Percentiles rank a stretch among this genome's conserved stretches.
These are phyloP conservation scores for Muscidifurax raptorellus DNA, from an alignment of 1,140 invertebrate genomes.

Conservation along the genomic window DNA sequence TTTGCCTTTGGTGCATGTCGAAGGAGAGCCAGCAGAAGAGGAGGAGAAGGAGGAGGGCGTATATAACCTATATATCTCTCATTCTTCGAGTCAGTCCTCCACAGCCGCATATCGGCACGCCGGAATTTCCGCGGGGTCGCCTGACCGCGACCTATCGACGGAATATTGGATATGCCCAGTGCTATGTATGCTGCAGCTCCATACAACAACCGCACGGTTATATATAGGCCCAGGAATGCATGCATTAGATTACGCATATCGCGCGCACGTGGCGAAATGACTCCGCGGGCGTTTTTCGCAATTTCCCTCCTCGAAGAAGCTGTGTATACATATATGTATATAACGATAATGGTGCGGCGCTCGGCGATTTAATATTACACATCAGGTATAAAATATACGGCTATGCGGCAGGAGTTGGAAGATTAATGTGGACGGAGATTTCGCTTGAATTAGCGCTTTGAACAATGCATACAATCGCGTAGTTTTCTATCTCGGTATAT, in stretches of 20 bases:
- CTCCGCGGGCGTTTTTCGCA: conserved; percentile 35
- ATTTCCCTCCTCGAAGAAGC: not conserved
- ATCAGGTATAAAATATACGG: no score
- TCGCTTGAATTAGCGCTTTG: not conserved
- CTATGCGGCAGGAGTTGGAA: not conserved
- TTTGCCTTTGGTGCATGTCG: not conserved
- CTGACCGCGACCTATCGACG: conserved; percentile 70
- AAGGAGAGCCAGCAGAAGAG: not conserved
- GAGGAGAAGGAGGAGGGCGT: not conserved
- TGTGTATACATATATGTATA: no score
- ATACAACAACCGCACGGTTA: conserved; percentile 59
- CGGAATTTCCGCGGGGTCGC: conserved; percentile 67
- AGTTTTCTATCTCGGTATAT: no score
- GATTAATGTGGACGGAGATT: not conserved
- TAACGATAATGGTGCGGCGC: no score
- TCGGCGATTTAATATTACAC: not conserved
- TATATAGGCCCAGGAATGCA: conserved; percentile 60
- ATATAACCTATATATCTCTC: not conserved
- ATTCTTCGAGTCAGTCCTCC: not conserved
- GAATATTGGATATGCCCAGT: conserved; percentile 70
- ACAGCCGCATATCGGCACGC: not conserved
- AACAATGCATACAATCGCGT: not conserved
- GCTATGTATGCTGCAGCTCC: conserved; percentile 66
- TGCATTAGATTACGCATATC: conserved; percentile 27
- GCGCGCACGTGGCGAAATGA: conserved; percentile 20